Evolutionary conservation across 2,113 vertebrate species (phyloP).

Genomic region (Triplophysa rosa): DNA sequence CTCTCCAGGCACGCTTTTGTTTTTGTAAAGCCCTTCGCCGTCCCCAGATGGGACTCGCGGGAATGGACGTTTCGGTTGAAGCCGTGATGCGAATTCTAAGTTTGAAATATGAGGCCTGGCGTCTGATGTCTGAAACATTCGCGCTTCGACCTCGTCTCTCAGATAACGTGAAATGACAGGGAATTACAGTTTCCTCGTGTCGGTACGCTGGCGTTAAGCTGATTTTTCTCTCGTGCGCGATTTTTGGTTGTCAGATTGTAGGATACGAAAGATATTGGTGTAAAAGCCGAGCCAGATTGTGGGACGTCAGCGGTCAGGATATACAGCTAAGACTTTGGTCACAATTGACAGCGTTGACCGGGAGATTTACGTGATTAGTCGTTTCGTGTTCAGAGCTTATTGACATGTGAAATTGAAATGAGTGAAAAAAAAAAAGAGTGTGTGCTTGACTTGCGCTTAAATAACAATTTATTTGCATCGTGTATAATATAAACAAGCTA

Average conservation of each 20-base stretch:
- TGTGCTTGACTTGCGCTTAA: too few species aligned
- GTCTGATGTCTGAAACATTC: conserved; percentile 24
- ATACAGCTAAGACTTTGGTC: not conserved
- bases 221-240: not conserved
- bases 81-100: conserved; percentile 7
- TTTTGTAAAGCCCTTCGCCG: conserved; percentile 3
- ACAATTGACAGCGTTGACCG: too few species aligned
- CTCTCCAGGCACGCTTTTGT: conserved; percentile 29
- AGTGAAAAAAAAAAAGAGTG: too few species aligned
- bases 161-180: not conserved
- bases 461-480: too few species aligned
- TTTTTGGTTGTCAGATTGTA: not conserved
- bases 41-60: conserved; percentile 33
- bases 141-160: not conserved
- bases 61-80: not conserved
- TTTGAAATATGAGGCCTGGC: conserved; percentile 27
- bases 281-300: too few species aligned
- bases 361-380: not conserved
- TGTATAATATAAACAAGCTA: too few species aligned
- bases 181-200: conserved; percentile 13
- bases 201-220: not conserved
- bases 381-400: not conserved
- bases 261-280: not conserved
- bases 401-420: too few species aligned
- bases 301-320: not conserved